phyloP scores from a whole-genome alignment of 2,113 vertebrate species.

The Sinocyclocheilus maitianheensis region DNA sequence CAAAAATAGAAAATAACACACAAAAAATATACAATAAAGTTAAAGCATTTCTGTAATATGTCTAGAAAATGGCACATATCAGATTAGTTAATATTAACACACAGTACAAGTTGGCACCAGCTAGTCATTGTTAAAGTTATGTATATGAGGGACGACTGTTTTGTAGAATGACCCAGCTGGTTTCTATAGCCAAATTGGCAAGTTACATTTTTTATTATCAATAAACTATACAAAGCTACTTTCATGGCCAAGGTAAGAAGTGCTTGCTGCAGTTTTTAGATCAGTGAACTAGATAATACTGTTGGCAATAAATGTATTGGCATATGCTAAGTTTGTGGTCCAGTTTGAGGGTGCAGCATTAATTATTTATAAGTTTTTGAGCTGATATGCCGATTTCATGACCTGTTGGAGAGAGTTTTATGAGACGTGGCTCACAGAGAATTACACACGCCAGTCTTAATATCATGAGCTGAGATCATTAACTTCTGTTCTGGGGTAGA shows the following conservation, averaged over 20 bases:
- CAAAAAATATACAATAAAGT: too few relatives aligned
- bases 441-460: background rate
- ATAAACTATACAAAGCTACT: background rate
- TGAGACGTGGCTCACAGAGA: constrained; percentile 2
- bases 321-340: background rate
- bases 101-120: background rate
- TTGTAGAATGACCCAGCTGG: background rate
- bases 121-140: background rate
- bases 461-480: background rate
- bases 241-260: background rate
- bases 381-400: background rate
- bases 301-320: background rate
- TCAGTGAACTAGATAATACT: constrained; percentile 4
- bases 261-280: background rate
- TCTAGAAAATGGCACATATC: too few relatives aligned
- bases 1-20: too few relatives aligned
- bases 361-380: background rate
- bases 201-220: background rate
- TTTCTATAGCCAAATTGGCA: background rate
- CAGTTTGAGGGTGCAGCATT: background rate
- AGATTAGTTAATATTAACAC: too few relatives aligned
- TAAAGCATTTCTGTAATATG: too few relatives aligned
- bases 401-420: background rate
- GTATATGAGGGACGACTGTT: background rate
- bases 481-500: constrained; percentile 16